These are phyloP conservation scores for Laspeyria flexula DNA, from an alignment of 2,888 invertebrate genomes.

Conservation along the genomic window DNA sequence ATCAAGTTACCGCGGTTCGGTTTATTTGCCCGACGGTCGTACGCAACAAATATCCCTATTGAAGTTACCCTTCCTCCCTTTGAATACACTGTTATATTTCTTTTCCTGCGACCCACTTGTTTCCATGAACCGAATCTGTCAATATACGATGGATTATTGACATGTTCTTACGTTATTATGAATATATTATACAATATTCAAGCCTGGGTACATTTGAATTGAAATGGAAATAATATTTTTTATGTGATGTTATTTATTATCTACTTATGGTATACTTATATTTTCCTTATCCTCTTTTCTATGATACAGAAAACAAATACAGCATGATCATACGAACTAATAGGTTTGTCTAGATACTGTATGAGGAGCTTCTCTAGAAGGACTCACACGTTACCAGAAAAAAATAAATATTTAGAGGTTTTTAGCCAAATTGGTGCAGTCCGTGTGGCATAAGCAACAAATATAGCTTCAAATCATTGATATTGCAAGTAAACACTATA, in stretches of 20 bases:
- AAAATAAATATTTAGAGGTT: too few species aligned
- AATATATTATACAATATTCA: conserved; percentile 34
- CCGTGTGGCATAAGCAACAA: too few species aligned
- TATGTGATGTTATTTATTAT: not conserved
- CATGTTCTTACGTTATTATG: conserved; percentile 36
- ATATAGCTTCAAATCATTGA: too few species aligned
- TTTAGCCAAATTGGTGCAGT: too few species aligned
- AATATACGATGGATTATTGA: conserved; percentile 41
- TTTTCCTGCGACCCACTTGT: conserved; percentile 39
- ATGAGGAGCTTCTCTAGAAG: too few species aligned
- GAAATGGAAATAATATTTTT: conserved; percentile 11
- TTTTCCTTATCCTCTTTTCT: not conserved
- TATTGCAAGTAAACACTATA: too few species aligned
- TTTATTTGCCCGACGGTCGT: conserved; percentile 50
- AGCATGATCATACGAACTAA: too few species aligned
- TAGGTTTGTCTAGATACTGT: too few species aligned
- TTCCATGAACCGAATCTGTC: conserved; percentile 44
- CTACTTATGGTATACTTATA: not conserved
- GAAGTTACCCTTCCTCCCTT: conserved; percentile 43
- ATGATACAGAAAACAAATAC: too few species aligned
- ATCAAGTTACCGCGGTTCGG: conserved; percentile 38
- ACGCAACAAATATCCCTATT: conserved; percentile 57
- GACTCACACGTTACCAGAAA: too few species aligned
- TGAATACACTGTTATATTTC: conserved; percentile 37
- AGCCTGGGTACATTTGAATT: conserved; percentile 4